These are phyloP conservation scores for Oryzias javanicus DNA, from an alignment of 2,113 vertebrate species.

Conservation along the genomic window DNA sequence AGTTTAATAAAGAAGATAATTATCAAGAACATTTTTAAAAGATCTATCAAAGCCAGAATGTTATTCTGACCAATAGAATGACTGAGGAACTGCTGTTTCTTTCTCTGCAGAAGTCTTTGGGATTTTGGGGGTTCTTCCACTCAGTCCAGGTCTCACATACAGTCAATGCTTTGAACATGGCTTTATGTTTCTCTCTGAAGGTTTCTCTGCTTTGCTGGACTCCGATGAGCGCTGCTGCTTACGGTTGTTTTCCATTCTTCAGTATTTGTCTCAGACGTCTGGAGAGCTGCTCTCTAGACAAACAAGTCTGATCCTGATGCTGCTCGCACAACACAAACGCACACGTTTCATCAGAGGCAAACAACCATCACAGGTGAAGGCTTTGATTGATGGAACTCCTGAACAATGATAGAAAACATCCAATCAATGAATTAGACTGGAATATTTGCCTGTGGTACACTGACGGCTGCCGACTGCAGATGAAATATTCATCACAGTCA, in stretches of 20 bases:
- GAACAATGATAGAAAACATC: constrained; percentile 1
- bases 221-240: too few relatives aligned
- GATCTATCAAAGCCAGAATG: too few relatives aligned
- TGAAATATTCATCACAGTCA: constrained; percentile 16
- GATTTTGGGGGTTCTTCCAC: too few relatives aligned
- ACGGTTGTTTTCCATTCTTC: not conserved
- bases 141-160: too few relatives aligned
- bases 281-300: constrained; percentile 18
- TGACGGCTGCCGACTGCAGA: not conserved
- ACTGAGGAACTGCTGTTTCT: too few relatives aligned
- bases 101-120: too few relatives aligned
- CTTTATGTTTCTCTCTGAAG: too few relatives aligned
- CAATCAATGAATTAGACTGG: constrained; percentile 17
- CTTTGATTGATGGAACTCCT: constrained; percentile 10
- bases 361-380: constrained; percentile 15
- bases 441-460: constrained; percentile 8
- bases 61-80: too few relatives aligned
- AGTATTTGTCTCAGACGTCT: constrained; percentile 6
- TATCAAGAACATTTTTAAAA: too few relatives aligned
- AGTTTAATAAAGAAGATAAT: too few relatives aligned
- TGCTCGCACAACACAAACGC: constrained; percentile 22
- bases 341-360: constrained; percentile 23
- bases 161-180: too few relatives aligned
- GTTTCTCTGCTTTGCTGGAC: too few relatives aligned
- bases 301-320: constrained; percentile 48